A percentile compares a stretch with the other conserved stretches of the same genome.
Evolutionary conservation across 30 jellyfish, hydroid and myxozoan genomes (phyloP).

Genomic region (Aurelia aurita): DNA sequence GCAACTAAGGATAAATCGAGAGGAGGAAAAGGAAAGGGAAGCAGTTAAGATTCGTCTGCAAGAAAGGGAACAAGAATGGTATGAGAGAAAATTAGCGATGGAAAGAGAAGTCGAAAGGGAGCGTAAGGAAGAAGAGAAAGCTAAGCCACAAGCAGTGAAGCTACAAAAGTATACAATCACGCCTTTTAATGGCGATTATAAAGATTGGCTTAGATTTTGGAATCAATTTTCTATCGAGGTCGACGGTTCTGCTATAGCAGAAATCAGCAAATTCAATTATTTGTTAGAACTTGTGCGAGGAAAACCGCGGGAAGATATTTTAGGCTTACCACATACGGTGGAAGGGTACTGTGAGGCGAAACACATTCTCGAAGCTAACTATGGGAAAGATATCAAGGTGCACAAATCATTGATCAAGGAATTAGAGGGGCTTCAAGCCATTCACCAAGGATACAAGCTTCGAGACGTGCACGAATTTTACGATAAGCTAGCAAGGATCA

Average conservation of each 20-base stretch:
- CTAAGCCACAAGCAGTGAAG: constrained; percentile 68
- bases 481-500: constrained; percentile 74
- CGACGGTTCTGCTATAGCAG: constrained; percentile 64
- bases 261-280: constrained; percentile 77
- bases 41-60: constrained; percentile 62
- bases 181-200: constrained; percentile 76
- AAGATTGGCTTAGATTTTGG: constrained; percentile 88
- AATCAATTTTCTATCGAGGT: constrained; percentile 81
- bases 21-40: constrained; percentile 59
- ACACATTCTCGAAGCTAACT: constrained; percentile 41
- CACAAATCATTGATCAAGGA: constrained; percentile 58
- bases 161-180: constrained; percentile 82
- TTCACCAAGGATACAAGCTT: constrained; percentile 27
- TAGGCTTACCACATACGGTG: constrained; percentile 62
- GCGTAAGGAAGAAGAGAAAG: constrained; percentile 46
- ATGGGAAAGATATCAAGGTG: constrained; percentile 52
- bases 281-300: constrained; percentile 66
- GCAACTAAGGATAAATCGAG: constrained; percentile 43
- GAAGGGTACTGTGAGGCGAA: constrained; percentile 68
- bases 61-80: constrained; percentile 65
- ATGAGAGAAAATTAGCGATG: constrained; percentile 36
- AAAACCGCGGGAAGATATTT: constrained; percentile 51
- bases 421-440: constrained; percentile 38
- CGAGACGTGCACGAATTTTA: constrained; percentile 52
- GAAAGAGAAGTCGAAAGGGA: constrained; percentile 43